Conservation (phyloP, 2,113 vertebrate species). For the Pao palembangensis region DNA sequence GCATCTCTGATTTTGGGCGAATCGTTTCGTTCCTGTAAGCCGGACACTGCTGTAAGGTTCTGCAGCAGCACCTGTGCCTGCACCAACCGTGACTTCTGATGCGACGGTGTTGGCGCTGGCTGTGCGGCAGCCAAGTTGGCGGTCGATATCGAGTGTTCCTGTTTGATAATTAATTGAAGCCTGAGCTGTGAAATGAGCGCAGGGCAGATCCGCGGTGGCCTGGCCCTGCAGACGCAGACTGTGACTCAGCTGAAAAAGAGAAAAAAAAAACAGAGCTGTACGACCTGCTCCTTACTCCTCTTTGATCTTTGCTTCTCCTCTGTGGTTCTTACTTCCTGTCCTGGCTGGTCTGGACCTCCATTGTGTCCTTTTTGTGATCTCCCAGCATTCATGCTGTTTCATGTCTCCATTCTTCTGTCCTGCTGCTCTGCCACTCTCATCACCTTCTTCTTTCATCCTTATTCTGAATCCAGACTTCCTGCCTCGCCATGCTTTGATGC, state of each 20-base stretch:
- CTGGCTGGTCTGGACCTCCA: neutral
- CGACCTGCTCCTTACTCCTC: neutral
- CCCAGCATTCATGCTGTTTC: neutral
- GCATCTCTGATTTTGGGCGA: neutral
- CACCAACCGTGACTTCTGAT: slow-evolving; percentile 32
- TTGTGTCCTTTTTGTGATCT: neutral
- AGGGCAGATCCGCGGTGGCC: slow-evolving; percentile 44
- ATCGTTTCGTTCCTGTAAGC: neutral
- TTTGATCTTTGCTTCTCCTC: slow-evolving; percentile 2
- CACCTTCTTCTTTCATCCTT: neutral
- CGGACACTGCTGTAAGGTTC: neutral
- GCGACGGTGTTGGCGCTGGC: slow-evolving; percentile 13
- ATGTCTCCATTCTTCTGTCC: neutral
- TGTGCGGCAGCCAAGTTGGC: slow-evolving; percentile 27
- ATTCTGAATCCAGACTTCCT: neutral
- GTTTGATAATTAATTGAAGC: slow-evolving; percentile 60
- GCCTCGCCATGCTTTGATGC: slow-evolving; percentile 21
- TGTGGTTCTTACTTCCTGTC: neutral
- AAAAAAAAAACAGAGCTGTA: neutral
- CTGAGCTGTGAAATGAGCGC: slow-evolving; percentile 43
- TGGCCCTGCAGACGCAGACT: slow-evolving; percentile 50
- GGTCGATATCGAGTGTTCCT: slow-evolving; percentile 17
- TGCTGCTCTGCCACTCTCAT: neutral
- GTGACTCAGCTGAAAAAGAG: slow-evolving; percentile 55
- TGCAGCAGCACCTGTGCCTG: slow-evolving; percentile 16